These are phyloP conservation scores for Enteromius unitaeniatus DNA, from an alignment of 2,797 vertebrate species.

Conservation along the genomic window DNA sequence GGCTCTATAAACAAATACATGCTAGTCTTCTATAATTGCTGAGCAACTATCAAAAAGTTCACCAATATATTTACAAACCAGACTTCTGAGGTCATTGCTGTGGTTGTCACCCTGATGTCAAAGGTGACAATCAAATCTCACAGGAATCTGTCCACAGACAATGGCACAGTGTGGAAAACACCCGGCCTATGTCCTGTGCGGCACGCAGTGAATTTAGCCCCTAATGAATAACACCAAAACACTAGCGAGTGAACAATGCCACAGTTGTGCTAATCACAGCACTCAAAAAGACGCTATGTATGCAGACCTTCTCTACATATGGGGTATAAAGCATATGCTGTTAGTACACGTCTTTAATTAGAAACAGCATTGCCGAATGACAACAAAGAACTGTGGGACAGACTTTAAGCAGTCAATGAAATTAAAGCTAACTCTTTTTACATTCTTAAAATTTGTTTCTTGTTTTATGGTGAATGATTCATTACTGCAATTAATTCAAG, in stretches of 20 bases:
- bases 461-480: neutral
- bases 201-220: constrained; percentile 52
- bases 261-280: constrained; percentile 38
- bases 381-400: neutral
- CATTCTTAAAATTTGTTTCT: neutral
- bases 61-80: constrained; percentile 30
- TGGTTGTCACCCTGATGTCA: constrained; percentile 31
- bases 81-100: constrained; percentile 22
- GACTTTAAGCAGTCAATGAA: neutral
- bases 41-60: neutral
- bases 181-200: constrained; percentile 32
- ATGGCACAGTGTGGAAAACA: constrained; percentile 45
- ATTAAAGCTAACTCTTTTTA: neutral
- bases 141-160: constrained; percentile 53
- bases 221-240: constrained; percentile 44
- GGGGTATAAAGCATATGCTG: neutral
- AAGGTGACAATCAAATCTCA: constrained; percentile 52
- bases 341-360: neutral
- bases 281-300: neutral
- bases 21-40: neutral
- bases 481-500: neutral
- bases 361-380: neutral
- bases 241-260: constrained; percentile 46
- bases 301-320: neutral
- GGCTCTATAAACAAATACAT: neutral